A percentile compares a stretch with the other conserved stretches of the same genome.
Conservation (phyloP, 2,888 invertebrate genomes). For the Timema podura region DNA sequence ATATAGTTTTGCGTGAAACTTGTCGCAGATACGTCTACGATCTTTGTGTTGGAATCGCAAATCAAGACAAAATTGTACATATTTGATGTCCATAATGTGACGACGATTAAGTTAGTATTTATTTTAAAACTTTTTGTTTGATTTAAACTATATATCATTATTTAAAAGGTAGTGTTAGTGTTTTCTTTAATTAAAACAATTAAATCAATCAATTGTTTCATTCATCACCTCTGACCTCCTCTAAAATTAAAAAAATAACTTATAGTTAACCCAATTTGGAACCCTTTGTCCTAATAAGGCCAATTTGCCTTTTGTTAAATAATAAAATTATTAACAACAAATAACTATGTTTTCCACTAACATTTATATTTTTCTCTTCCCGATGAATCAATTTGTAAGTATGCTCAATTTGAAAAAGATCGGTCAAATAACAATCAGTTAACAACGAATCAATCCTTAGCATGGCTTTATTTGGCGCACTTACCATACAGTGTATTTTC, state of each 20-base stretch:
- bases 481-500: too few species aligned
- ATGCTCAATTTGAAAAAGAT: too few species aligned
- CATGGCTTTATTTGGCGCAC: too few species aligned
- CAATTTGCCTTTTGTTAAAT: background rate
- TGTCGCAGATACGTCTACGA: constrained; percentile 9
- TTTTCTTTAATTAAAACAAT: constrained; percentile 1
- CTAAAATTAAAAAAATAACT: background rate
- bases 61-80: constrained; percentile 1
- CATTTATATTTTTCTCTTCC: too few species aligned
- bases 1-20: constrained; percentile 8
- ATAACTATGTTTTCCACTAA: too few species aligned
- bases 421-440: too few species aligned
- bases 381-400: too few species aligned
- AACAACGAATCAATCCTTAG: too few species aligned
- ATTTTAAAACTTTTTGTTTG: background rate
- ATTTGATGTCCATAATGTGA: constrained; percentile 2
- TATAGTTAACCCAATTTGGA: background rate
- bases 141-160: background rate
- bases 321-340: too few species aligned
- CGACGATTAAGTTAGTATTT: background rate
- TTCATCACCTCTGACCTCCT: background rate
- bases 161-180: background rate
- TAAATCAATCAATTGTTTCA: constrained; percentile 7
- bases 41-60: background rate
- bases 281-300: constrained; percentile 4